Evolutionary conservation across 2,888 invertebrate species (phyloP), one percentile per base, ranked within the genome.

Genomic region (Euphydryas editha): DNA sequence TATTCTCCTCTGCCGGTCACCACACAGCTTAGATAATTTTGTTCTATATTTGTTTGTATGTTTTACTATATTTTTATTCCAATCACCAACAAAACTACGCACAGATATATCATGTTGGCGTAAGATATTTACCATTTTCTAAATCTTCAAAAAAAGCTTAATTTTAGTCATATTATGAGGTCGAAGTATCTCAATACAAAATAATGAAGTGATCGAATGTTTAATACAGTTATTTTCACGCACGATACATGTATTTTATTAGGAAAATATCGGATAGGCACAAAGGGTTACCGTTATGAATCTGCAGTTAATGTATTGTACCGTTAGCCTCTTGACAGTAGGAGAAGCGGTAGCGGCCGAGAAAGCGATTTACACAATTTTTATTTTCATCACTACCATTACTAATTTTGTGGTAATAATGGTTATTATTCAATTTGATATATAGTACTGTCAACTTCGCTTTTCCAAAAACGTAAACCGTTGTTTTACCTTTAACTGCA

Each of bases 201-300:
- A 51, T 44, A 67, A 55, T 55, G 62, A 65, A 68, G 54, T 46
- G 36, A 17, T 11, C 44, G 54, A 37, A 18, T 36, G 24, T 42
- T 44, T n/a, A 54, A 59, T 55, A 61, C 62, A 62, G 64, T 64
- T 67, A 63, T 69, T 70, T 68, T 65, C 69, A 69, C 71, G 69
- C 69, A 64, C 69, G 69, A 67, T 65, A 49, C 60, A 30, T 56
- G 59, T 67, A 69, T 69, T 70, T 71, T 71, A 64, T 68, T 65
- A 62, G 63, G 65, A 65, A 66, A 63, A 68, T 63, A 67, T 67
- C 58, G 58, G 51, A 69, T 67, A 65, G 58, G 60, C 62, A 69
- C 67, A 71, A 61, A 65, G 44, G 65, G 60, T 63, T 65, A 71
- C 71, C 71, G 71, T 71, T 71, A 71, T 67, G 67, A 65, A 69